Base-by-base conservation (phyloP, 1,140 invertebrate genomes). In the Lasioglossum baleicum region DNA sequence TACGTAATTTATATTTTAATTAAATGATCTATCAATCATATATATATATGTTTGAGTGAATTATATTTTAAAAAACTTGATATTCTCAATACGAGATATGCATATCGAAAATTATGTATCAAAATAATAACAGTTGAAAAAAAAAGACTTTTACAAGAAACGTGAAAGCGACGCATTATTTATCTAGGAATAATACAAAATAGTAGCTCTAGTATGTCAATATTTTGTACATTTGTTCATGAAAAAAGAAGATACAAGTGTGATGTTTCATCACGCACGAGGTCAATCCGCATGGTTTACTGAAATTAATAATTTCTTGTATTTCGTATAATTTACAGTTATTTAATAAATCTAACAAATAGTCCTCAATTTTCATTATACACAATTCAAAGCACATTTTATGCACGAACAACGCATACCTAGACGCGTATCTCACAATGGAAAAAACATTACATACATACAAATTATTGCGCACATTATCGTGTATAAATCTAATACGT, bases 301-400 rank as follows among this genome's bases (percentile, higher is more conserved):
- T 75, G 84, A 81, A 81, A 86, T 66, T 75, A 74, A 84, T 81
- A 42, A 70, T 56, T 2, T 51, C 78, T 85, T 64, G 65, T 81
- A 82, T 72, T 77, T 76, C 73, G 40, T 58, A 87, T 81, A 72
- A 79, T 74, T 80, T 63, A 72, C 81, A 83, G 72, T 64, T 83
- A 76, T 77, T 87, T 60, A 73, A 74, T 79, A 68, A 67, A 73
- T 69, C 53, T 82, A 82, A 82, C 80, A 79, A 85, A 85, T 80
- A 82, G 77, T 82, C 71, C 67, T 68, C 73, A 83, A 82, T 85
- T 75, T 84, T 87, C 35, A 84, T 83, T 70, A 78, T 89, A 88
- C 67, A 88, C 48, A 83, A 81, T 82, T 80, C 72, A 84, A 80
- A 89, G 74, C 83, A 88, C 76, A 88, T 75, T 80, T 82, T 83